Conservation (phyloP, 2,113 vertebrate genomes). For the Hemichromis elongatus region DNA sequence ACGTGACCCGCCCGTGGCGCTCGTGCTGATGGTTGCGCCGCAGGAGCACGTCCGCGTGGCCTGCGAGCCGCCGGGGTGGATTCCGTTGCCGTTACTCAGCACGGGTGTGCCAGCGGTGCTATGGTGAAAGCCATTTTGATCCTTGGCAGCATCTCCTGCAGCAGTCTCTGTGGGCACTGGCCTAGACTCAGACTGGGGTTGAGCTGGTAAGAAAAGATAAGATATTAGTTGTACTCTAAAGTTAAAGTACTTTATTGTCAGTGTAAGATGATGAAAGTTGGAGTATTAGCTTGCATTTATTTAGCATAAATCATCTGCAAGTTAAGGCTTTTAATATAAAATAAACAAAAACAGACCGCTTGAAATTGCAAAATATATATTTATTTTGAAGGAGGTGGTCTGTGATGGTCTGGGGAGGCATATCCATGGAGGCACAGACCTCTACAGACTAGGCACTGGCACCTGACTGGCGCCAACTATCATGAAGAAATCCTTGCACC, state of each 20-base stretch:
- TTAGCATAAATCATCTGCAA: background rate
- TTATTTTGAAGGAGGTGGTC: too few species aligned
- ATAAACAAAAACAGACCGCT: background rate
- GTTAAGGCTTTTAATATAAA: background rate
- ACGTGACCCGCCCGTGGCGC: background rate
- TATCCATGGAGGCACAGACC: background rate
- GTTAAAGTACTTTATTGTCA: background rate
- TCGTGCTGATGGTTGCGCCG: constrained; percentile 45
- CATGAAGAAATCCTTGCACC: background rate
- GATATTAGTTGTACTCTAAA: background rate
- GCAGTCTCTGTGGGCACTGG: constrained; percentile 65
- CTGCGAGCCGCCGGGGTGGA: constrained; percentile 58
- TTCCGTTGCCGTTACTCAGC: constrained; percentile 64
- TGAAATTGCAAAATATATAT: background rate
- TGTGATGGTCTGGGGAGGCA: background rate
- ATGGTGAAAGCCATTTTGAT: constrained; percentile 70
- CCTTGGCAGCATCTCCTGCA: constrained; percentile 74
- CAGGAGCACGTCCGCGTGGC: constrained; percentile 60
- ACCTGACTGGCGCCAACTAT: background rate
- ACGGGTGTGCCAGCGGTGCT: constrained; percentile 6
- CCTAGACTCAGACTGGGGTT: constrained; percentile 83
- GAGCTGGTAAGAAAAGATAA: constrained; percentile 69
- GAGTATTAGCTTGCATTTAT: background rate
- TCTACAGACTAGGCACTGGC: background rate
- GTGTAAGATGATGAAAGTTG: background rate